These are phyloP conservation scores for Parapristionchus giblindavisi DNA, from an alignment of 2,888 invertebrate genomes.

Conservation along the genomic window DNA sequence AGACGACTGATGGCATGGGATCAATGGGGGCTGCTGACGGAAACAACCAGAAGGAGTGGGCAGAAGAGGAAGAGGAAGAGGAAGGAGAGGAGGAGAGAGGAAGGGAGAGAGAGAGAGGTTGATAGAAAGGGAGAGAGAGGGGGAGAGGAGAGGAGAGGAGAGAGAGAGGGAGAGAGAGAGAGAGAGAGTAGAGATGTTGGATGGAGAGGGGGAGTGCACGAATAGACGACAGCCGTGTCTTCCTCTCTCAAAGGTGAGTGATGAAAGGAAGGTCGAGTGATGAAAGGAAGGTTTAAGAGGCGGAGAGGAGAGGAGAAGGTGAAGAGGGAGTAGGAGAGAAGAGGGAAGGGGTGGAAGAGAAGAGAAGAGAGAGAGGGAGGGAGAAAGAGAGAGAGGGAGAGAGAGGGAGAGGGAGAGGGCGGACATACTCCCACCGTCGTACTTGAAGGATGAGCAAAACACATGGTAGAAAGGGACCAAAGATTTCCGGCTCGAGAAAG, in stretches of 20 bases:
- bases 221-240: slow-evolving; percentile 29
- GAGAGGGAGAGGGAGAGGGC: background rate
- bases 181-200: slow-evolving; percentile 9
- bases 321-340: background rate
- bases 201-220: slow-evolving; percentile 4
- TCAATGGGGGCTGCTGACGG: too few species aligned
- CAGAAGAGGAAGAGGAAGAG: too few species aligned
- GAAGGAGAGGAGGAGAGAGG: too few species aligned
- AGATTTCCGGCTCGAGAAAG: too few species aligned
- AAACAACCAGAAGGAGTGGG: too few species aligned
- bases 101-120: background rate
- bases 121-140: slow-evolving; percentile 25
- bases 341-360: slow-evolving; percentile 2
- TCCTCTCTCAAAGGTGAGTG: background rate
- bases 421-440: background rate
- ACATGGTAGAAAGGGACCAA: too few species aligned
- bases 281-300: too few species aligned
- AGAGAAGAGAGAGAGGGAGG: background rate
- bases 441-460: too few species aligned
- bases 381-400: background rate
- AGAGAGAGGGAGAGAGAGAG: slow-evolving; percentile 1
- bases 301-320: slow-evolving; percentile 5
- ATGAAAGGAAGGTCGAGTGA: too few species aligned
- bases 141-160: background rate
- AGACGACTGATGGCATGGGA: too few species aligned